phyloP scores from a whole-genome alignment of 2,113 vertebrate genomes.

The Natator depressus region DNA sequence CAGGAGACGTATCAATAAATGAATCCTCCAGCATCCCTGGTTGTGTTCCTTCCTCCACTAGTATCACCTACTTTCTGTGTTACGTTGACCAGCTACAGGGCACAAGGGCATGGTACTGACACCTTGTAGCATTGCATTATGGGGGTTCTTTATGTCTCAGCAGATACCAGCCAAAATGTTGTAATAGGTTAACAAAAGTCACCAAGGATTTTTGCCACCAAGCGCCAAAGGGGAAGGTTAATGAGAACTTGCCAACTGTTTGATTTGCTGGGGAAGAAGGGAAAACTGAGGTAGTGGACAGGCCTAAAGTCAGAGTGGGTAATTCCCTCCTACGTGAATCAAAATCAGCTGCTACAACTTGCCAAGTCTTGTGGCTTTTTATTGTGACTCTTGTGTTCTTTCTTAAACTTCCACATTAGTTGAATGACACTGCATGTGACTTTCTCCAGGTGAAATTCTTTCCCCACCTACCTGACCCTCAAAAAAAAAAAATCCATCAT shows the following conservation, averaged over 20 bases:
- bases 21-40: background rate
- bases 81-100: background rate
- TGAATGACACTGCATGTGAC: no score
- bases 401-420: no score
- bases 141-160: background rate
- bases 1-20: background rate
- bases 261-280: background rate
- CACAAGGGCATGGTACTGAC: no score
- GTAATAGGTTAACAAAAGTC: background rate
- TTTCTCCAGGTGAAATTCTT: no score
- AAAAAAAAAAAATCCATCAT: no score
- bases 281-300: background rate
- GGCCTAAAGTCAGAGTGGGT: background rate
- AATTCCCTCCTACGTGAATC: background rate
- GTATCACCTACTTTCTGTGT: fast-evolving
- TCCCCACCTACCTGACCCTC: no score
- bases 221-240: background rate
- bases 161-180: background rate
- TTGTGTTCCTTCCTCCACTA: background rate
- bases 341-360: background rate
- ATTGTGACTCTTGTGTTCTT: background rate
- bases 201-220: background rate
- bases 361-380: background rate
- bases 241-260: background rate
- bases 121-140: background rate